Base-by-base conservation (phyloP, 1,140 invertebrate genomes). In the Lasioglossum albipes region DNA sequence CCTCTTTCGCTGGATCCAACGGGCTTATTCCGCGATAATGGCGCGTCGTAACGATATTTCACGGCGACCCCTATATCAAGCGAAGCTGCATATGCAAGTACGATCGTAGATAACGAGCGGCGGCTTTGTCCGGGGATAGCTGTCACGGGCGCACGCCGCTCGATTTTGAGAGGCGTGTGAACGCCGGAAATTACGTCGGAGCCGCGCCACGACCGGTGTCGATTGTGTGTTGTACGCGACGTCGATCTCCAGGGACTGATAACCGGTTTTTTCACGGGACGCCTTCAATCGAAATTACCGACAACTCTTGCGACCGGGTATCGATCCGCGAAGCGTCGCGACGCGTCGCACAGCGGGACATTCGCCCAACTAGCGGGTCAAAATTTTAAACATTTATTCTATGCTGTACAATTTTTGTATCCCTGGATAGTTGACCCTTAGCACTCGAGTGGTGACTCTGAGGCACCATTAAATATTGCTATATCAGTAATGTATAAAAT, bases 41-140 rank as follows among this genome's bases (percentile, higher is more conserved):
- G 73, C 81, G 81, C 71, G 81, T 62, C 81, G 76, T 78, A 83
- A 83, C 84, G 84, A 86, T 86, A 86, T 86, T 86, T 86, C 85
- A 86, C 80, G 67, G 75, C 62, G 64, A 54, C 64, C 84, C 84
- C 62, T 85, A 80, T 79, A 80, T 85, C 84, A 86, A 75, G 64
- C 69, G 69, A 62, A 77, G 76, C 86, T 86, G 75, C 87, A 68
- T 83, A 88, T 87, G 85, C 85, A 87, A 88, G 84, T 87, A 79
- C 83, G 85, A 89, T 89, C 86, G 79, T 62, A 82, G 85, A 86
- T 86, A 86, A 86, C 85, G 79, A 82, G 72, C 76, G 54, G 54
- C 72, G 73, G 85, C 84, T 86, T 86, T 86, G 84, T 86, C 69
- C 84, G 67, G 73, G 54, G 59, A n/a, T 59, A n/a, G 66, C 75